Evolutionary conservation across 2,113 vertebrate species (phyloP).

Genomic region (Perca flavescens): DNA sequence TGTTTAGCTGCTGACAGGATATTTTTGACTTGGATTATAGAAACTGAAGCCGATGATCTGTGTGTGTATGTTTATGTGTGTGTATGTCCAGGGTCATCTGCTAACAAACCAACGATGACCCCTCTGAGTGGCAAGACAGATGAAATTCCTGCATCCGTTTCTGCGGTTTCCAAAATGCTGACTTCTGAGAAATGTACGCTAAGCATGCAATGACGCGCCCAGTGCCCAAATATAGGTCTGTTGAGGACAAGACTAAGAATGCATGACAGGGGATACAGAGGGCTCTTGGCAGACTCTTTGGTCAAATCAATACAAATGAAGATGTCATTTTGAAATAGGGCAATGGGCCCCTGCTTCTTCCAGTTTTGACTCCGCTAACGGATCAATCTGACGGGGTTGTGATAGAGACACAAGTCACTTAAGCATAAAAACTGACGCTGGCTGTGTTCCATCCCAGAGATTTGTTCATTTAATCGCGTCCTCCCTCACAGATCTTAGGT

Average conservation of each 20-base stretch:
- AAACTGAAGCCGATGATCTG: slow-evolving; percentile 30
- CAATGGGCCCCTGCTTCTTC: slow-evolving; percentile 25
- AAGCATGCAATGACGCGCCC: slow-evolving; percentile 19
- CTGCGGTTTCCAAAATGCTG: slow-evolving; percentile 26
- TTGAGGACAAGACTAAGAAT: slow-evolving; percentile 42
- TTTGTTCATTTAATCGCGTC: slow-evolving; percentile 25
- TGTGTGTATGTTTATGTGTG: background rate
- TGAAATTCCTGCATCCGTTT: slow-evolving; percentile 24
- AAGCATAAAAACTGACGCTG: slow-evolving; percentile 39
- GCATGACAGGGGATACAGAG: slow-evolving; percentile 40
- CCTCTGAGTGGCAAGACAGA: slow-evolving; percentile 22
- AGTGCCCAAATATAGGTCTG: slow-evolving; percentile 43
- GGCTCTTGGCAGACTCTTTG: slow-evolving; percentile 40
- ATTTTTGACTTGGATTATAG: slow-evolving; percentile 32
- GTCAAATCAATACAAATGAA: slow-evolving; percentile 75
- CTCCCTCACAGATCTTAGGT: slow-evolving; percentile 21
- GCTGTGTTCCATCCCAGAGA: slow-evolving; percentile 18
- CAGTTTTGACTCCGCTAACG: slow-evolving; percentile 28
- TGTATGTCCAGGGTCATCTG: slow-evolving; percentile 24
- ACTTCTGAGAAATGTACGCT: slow-evolving; percentile 25
- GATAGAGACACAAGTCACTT: slow-evolving; percentile 51
- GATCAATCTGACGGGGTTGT: slow-evolving; percentile 49
- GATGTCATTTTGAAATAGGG: slow-evolving; percentile 69
- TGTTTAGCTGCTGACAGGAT: slow-evolving; percentile 3
- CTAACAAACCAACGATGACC: slow-evolving; percentile 31